Percentiles rank a stretch among this genome's conserved stretches.
Conservation (phyloP, 2,888 invertebrate genomes). For the Parnassius mnemosyne region DNA sequence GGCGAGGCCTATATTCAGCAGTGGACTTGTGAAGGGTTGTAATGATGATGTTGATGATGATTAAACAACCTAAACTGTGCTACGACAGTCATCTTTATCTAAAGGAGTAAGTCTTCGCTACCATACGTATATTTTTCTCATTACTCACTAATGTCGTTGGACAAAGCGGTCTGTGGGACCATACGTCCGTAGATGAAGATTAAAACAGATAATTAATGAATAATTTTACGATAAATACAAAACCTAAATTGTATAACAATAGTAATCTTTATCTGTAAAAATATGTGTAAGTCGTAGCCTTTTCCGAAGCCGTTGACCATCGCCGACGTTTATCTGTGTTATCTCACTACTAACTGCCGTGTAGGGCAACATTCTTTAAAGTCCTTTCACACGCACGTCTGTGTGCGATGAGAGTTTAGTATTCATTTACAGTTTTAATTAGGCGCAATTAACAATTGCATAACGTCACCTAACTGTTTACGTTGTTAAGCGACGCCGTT, state of each 20-base stretch:
- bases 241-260: no score
- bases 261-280: no score
- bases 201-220: no score
- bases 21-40: no score
- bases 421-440: slow-evolving; percentile 60
- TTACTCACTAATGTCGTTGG: slow-evolving; percentile 8
- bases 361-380: slow-evolving; percentile 27
- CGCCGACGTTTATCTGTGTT: slow-evolving; percentile 1
- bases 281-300: background rate
- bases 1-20: no score
- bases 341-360: slow-evolving; percentile 21
- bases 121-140: slow-evolving; percentile 14
- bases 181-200: no score
- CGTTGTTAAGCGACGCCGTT: slow-evolving; percentile 47
- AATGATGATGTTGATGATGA: no score
- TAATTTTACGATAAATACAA: no score
- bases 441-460: slow-evolving; percentile 57
- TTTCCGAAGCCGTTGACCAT: background rate
- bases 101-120: background rate
- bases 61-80: no score
- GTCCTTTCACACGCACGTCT: slow-evolving; percentile 32
- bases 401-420: slow-evolving; percentile 9
- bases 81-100: background rate
- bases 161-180: no score
- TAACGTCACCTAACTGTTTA: slow-evolving; percentile 58